Evolutionary conservation across 2,797 vertebrate genomes (phyloP).

Genomic region (Sebastes matsubarae): DNA sequence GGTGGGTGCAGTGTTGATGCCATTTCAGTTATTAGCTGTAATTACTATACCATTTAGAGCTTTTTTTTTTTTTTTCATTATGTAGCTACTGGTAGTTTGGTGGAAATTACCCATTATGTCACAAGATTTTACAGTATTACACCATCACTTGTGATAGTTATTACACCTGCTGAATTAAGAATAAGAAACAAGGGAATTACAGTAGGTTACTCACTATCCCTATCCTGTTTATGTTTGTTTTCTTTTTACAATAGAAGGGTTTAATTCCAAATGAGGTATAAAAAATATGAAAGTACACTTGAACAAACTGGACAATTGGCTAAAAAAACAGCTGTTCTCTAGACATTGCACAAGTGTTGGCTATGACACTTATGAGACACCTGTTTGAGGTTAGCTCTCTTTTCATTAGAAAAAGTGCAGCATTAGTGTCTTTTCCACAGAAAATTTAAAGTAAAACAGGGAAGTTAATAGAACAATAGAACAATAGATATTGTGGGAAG

Average conservation of each 20-base stretch:
- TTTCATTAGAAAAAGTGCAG: fast-evolving
- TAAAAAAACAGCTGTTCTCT: background rate
- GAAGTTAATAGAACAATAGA: background rate
- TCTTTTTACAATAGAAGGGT: background rate
- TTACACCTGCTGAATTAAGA: background rate
- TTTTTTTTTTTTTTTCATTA: too few relatives aligned
- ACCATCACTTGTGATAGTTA: background rate
- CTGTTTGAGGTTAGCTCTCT: background rate
- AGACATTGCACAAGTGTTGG: background rate
- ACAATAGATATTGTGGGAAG: background rate
- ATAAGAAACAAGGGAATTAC: background rate
- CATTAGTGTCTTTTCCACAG: background rate
- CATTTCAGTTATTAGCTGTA: background rate
- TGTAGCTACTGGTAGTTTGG: background rate
- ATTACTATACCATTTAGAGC: background rate
- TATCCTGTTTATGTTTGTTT: background rate
- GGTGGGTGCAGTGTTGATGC: background rate
- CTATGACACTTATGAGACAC: background rate
- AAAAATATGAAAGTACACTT: background rate
- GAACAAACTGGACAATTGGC: background rate
- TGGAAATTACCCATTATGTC: background rate
- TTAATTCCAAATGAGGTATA: background rate
- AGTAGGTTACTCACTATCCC: background rate
- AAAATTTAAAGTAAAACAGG: background rate
- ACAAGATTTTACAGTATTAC: background rate